phyloP scores from a whole-genome alignment of 2,797 vertebrate genomes.

The Zenarchopterus dispar region DNA sequence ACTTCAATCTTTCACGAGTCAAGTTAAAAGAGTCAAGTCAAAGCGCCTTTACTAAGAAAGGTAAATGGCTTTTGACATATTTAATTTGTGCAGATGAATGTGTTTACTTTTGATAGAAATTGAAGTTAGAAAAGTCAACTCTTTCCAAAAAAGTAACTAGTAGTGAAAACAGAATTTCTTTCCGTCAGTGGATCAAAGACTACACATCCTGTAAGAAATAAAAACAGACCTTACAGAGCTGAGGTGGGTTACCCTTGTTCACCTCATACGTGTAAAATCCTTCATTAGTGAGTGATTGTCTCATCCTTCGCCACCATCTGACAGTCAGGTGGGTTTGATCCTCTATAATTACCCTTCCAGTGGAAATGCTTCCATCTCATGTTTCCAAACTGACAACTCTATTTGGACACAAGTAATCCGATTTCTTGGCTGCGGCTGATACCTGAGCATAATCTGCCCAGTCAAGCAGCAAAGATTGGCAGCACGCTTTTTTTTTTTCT shows the following conservation, averaged over 20 bases:
- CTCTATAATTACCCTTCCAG: conserved; percentile 80
- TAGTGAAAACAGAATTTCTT: background rate
- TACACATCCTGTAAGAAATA: conserved; percentile 9
- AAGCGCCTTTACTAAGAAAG: background rate
- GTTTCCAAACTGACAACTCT: conserved; percentile 85
- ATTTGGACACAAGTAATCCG: conserved; percentile 84
- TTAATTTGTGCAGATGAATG: no score
- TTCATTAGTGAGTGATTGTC: conserved; percentile 82
- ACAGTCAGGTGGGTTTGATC: conserved; percentile 75
- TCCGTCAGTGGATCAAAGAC: conserved; percentile 6
- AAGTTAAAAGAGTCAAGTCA: no score
- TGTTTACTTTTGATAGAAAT: background rate
- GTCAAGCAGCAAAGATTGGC: conserved; percentile 73
- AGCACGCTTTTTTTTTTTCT: conserved; percentile 55
- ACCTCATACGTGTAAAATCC: conserved; percentile 78
- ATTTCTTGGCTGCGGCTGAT: conserved; percentile 80
- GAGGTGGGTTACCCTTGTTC: conserved; percentile 55
- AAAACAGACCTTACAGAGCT: conserved; percentile 29
- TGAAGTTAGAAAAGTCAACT: background rate
- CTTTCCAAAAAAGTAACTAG: background rate
- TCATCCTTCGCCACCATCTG: conserved; percentile 75
- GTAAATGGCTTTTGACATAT: background rate
- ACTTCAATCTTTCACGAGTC: no score
- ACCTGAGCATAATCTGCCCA: conserved; percentile 84
- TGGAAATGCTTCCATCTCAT: conserved; percentile 82